These are phyloP conservation scores for Thunnus thynnus DNA, from an alignment of 2,113 vertebrate species.

Conservation along the genomic window DNA sequence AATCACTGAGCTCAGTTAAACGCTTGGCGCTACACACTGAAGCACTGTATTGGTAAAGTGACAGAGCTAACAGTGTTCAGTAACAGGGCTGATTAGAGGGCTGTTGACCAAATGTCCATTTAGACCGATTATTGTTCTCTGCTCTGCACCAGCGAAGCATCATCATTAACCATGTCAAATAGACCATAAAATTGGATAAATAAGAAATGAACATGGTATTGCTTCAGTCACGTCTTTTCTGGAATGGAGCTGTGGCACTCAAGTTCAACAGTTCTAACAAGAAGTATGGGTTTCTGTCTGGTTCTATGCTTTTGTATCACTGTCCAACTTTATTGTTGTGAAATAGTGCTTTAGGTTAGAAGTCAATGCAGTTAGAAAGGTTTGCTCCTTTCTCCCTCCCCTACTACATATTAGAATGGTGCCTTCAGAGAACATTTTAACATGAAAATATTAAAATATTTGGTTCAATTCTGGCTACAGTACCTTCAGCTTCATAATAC, in stretches of 20 bases:
- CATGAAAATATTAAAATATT: too few relatives aligned
- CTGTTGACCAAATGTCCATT: slow-evolving; percentile 16
- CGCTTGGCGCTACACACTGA: background rate
- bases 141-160: background rate
- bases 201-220: background rate
- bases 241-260: too few relatives aligned
- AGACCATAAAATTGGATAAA: background rate
- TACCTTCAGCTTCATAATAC: too few relatives aligned
- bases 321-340: background rate
- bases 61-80: background rate
- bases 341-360: background rate
- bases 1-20: slow-evolving; percentile 34
- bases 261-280: background rate
- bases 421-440: too few relatives aligned
- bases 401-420: background rate
- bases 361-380: background rate
- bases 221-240: background rate
- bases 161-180: background rate
- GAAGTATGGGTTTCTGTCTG: background rate
- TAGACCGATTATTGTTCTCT: background rate
- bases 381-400: background rate
- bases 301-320: slow-evolving; percentile 1
- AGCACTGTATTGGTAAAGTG: slow-evolving; percentile 2
- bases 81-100: background rate
- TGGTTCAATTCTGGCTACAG: too few relatives aligned